These are phyloP conservation scores for Mastigias papua DNA, from an alignment of 30 jellyfish, hydroid and myxozoan genomes.

Conservation along the genomic window DNA sequence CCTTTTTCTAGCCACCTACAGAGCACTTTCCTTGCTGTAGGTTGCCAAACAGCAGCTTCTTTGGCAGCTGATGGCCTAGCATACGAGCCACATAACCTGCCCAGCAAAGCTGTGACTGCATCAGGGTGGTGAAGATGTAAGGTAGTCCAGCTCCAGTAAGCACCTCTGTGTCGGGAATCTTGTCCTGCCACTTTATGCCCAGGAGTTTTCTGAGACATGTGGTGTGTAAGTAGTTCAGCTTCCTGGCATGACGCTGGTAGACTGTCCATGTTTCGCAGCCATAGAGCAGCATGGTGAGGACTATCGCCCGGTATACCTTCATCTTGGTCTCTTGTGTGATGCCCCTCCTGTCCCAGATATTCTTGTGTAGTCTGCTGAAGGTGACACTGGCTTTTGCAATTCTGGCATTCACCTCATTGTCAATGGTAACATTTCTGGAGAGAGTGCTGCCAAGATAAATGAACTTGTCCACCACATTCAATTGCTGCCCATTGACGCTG, in stretches of 20 bases:
- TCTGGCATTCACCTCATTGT: conserved; percentile 4
- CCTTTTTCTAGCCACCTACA: neutral
- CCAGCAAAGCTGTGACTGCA: neutral
- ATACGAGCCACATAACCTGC: neutral
- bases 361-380: neutral
- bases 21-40: neutral
- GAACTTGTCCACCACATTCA: conserved; percentile 23
- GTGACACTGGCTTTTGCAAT: neutral
- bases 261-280: conserved; percentile 14
- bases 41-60: neutral
- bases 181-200: neutral
- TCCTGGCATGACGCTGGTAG: conserved; percentile 43
- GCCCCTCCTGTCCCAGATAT: neutral
- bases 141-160: neutral
- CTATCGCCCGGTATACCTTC: neutral
- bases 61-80: neutral
- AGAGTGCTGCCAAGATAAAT: conserved; percentile 16
- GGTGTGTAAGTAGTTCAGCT: conserved; percentile 11
- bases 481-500: neutral
- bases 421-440: conserved; percentile 9
- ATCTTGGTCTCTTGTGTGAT: neutral
- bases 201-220: conserved; percentile 20
- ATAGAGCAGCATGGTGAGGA: neutral
- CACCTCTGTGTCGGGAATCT: neutral
- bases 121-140: neutral